phyloP scores from a whole-genome alignment of 2,888 invertebrate species.

The Pheosia gnoma region DNA sequence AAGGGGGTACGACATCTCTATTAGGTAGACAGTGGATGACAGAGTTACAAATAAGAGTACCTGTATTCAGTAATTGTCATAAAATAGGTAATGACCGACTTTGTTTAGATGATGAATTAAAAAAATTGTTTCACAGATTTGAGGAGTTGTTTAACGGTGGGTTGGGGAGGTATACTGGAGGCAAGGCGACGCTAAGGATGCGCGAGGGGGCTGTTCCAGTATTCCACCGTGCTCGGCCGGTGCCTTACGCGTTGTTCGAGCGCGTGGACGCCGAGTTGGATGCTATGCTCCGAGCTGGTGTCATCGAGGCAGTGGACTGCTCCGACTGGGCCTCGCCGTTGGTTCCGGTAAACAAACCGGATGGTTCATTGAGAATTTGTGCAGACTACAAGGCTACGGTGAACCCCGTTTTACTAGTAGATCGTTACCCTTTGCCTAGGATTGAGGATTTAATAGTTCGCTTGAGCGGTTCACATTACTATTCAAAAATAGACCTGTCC shows the following conservation, averaged over 20 bases:
- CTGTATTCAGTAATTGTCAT: background rate
- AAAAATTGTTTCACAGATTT: slow-evolving; percentile 17
- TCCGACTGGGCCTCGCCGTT: slow-evolving; percentile 39
- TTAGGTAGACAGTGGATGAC: slow-evolving; percentile 8
- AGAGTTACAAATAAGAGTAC: slow-evolving; percentile 5
- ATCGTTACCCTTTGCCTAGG: slow-evolving; percentile 8
- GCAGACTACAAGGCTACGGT: slow-evolving; percentile 38
- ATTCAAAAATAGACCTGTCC: slow-evolving; percentile 30
- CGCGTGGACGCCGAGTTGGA: slow-evolving; percentile 20
- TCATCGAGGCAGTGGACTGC: slow-evolving; percentile 38
- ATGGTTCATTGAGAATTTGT: slow-evolving; percentile 31
- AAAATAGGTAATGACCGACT: background rate
- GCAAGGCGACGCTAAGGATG: slow-evolving; percentile 21
- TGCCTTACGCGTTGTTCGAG: slow-evolving; percentile 25
- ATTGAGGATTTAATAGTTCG: slow-evolving; percentile 6
- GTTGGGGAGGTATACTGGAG: slow-evolving; percentile 28
- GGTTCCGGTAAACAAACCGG: slow-evolving; percentile 29
- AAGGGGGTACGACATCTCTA: slow-evolving; percentile 2
- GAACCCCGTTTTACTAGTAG: slow-evolving; percentile 8
- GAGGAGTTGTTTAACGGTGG: slow-evolving; percentile 17
- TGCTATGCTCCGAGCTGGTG: slow-evolving; percentile 20
- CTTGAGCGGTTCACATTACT: slow-evolving; percentile 19
- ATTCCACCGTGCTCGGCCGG: slow-evolving; percentile 30
- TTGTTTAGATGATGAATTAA: too few relatives aligned
- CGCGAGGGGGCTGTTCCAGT: slow-evolving; percentile 31